Evolutionary conservation across 2,797 vertebrate genomes (phyloP).

Genomic region (Spheniscus humboldti): DNA sequence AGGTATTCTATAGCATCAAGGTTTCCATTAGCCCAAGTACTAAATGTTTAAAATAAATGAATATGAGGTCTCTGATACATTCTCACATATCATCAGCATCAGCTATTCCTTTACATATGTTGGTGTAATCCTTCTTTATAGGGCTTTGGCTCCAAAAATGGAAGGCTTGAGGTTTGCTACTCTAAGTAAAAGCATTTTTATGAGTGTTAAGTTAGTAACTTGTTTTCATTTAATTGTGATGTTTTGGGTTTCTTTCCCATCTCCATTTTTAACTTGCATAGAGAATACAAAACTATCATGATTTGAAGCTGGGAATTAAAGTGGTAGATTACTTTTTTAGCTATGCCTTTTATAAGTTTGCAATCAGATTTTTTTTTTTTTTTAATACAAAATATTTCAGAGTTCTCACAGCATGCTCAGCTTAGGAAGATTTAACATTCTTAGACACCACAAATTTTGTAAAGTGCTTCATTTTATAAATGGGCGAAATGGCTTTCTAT

Average conservation of each 20-base stretch:
- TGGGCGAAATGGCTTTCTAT: neutral
- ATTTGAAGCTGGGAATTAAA: neutral
- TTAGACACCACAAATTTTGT: neutral
- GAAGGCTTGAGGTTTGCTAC: neutral
- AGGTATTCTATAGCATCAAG: neutral
- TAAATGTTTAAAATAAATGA: neutral
- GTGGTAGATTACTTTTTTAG: neutral
- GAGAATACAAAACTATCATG: neutral
- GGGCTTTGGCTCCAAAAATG: neutral
- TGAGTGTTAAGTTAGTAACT: neutral
- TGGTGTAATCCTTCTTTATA: neutral
- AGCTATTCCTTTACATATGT: neutral
- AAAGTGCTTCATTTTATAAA: constrained; percentile 40
- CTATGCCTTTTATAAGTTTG: neutral
- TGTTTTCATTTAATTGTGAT: neutral
- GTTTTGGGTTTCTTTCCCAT: neutral
- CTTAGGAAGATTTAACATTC: constrained; percentile 23
- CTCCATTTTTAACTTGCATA: neutral
- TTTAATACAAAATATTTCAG: neutral
- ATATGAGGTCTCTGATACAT: neutral
- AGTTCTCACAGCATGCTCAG: neutral
- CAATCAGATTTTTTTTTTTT: neutral
- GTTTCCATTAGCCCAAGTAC: neutral
- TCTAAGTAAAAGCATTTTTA: neutral
- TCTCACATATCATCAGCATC: neutral